Conservation (phyloP, 2,888 invertebrate species). For the Rugalucina vietnamica region DNA sequence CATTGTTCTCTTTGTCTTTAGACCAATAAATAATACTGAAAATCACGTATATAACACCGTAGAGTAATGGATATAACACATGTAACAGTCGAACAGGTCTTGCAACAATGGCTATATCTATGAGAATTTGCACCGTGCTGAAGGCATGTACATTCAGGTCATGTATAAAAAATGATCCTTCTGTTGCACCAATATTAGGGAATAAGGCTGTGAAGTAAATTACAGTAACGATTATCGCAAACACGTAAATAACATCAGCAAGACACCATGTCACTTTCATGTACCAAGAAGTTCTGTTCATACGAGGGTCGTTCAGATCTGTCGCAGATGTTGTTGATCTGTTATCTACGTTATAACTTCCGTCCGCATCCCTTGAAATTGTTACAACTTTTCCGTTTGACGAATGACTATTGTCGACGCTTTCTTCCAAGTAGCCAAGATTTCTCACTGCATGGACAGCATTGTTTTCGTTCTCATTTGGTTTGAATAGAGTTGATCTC, state of each 20-base stretch:
- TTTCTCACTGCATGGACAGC: not conserved
- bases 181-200: conserved; percentile 50
- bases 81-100: conserved; percentile 75
- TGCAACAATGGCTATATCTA: conserved; percentile 69
- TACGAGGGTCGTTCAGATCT: not conserved
- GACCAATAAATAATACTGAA: conserved; percentile 77
- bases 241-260: conserved; percentile 64
- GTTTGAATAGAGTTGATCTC: not conserved
- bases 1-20: conserved; percentile 70
- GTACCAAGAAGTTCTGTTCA: conserved; percentile 58
- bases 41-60: conserved; percentile 66
- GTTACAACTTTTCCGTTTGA: not conserved
- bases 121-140: conserved; percentile 69
- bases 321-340: not conserved
- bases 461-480: not conserved
- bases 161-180: conserved; percentile 28
- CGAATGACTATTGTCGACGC: not conserved
- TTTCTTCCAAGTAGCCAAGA: not conserved
- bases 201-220: conserved; percentile 75
- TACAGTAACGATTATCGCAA: conserved; percentile 73
- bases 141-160: conserved; percentile 75
- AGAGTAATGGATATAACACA: conserved; percentile 69
- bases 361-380: not conserved
- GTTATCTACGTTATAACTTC: not conserved
- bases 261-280: conserved; percentile 75